A percentile compares a stretch with the other conserved stretches of the same genome.
Conservation (phyloP, 2,113 vertebrate species). For the Butastur rufipennis region DNA sequence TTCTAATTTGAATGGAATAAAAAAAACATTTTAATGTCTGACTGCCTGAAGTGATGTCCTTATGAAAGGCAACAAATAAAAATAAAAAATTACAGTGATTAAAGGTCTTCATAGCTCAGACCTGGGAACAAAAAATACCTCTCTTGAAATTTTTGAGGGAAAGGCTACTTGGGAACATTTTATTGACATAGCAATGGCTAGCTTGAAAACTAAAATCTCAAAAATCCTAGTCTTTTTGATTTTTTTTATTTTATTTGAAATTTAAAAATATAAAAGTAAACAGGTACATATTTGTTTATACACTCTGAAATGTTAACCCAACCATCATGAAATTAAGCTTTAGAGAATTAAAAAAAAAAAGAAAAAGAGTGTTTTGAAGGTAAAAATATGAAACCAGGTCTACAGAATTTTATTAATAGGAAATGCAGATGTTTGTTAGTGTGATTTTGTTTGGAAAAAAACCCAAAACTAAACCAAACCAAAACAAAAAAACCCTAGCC, state of each 20-base stretch:
- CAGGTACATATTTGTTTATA: neutral
- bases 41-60: neutral
- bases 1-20: neutral
- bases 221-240: accelerated
- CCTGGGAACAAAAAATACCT: neutral
- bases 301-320: neutral
- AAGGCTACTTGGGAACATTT: neutral
- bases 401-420: neutral
- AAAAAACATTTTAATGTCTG: neutral
- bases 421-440: neutral
- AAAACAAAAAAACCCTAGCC: accelerated
- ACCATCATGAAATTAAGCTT: neutral
- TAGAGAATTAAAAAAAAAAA: neutral
- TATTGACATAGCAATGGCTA: neutral
- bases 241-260: neutral
- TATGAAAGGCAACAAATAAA: neutral
- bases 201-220: neutral
- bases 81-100: neutral
- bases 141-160: neutral
- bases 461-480: neutral
- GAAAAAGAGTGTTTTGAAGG: accelerated
- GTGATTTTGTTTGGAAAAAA: neutral
- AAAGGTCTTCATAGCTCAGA: neutral
- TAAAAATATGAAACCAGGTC: neutral
- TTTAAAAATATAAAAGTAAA: neutral